phyloP scores from a whole-genome alignment of 2,888 invertebrate genomes.

The Colletes collaris region DNA sequence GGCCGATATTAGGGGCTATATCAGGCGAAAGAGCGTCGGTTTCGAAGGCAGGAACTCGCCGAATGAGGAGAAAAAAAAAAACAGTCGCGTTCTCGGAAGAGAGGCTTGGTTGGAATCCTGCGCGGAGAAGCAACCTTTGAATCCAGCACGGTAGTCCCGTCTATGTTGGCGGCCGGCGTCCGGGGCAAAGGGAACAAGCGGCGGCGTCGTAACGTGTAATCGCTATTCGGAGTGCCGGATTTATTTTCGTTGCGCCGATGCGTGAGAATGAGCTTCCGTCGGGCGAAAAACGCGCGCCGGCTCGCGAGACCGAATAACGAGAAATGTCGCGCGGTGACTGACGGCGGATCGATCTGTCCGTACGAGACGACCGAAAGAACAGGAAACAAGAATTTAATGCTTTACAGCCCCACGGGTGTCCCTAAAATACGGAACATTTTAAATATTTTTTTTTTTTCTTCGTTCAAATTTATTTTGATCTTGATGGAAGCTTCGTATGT shows the following conservation, averaged over 20 bases:
- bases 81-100: constrained; percentile 72
- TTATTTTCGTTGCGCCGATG: constrained; percentile 63
- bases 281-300: constrained; percentile 14
- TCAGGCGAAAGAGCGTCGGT: constrained; percentile 32
- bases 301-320: not conserved
- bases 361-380: not conserved
- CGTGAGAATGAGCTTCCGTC: constrained; percentile 41
- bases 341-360: constrained; percentile 1
- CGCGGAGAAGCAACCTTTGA: constrained; percentile 51
- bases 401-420: too few relatives aligned
- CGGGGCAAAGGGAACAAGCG: constrained; percentile 34
- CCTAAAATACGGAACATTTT: too few relatives aligned
- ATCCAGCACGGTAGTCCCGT: constrained; percentile 51
- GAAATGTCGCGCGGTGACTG: not conserved
- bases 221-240: constrained; percentile 63
- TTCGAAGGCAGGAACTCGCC: constrained; percentile 38
- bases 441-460: too few relatives aligned
- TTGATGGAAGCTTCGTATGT: too few relatives aligned
- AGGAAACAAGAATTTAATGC: too few relatives aligned
- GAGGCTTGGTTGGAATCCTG: constrained; percentile 57
- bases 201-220: constrained; percentile 58
- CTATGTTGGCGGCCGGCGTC: constrained; percentile 17
- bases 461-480: too few relatives aligned
- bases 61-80: constrained; percentile 32
- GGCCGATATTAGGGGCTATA: constrained; percentile 42